Percentiles rank a stretch among this genome's conserved stretches.
Evolutionary conservation across 2,888 invertebrate genomes (phyloP).

Genomic region (Mesodorylaimus sp.): DNA sequence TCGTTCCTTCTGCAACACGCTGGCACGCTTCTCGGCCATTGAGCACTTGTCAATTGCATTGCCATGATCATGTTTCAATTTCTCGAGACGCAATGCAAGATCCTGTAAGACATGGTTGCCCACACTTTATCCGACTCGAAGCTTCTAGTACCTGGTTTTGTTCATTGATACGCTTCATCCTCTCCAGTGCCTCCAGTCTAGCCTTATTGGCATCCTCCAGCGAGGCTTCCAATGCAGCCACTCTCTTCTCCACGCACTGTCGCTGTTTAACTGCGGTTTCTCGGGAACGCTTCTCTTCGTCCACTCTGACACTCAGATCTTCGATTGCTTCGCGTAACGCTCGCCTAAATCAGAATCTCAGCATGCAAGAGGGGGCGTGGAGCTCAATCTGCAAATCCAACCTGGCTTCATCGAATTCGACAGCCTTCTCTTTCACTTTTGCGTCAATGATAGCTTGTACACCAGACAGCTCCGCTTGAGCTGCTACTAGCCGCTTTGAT

Average conservation of each 20-base stretch:
- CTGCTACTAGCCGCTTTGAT: no score
- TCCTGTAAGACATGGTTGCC: not conserved
- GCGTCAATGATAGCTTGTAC: not conserved
- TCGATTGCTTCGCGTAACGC: not conserved
- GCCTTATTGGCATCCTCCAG: not conserved
- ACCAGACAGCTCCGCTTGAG: no score
- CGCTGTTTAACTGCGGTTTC: not conserved
- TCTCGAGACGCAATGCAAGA: not conserved
- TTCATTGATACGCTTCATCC: not conserved
- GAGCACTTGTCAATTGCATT: not conserved
- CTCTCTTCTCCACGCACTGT: not conserved
- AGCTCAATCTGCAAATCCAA: not conserved
- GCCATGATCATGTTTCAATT: not conserved
- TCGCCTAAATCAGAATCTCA: not conserved
- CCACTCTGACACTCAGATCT: not conserved
- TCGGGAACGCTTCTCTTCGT: not conserved
- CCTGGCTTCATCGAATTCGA: not conserved
- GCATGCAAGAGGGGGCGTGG: not conserved
- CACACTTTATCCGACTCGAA: not conserved
- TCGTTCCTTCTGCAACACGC: not conserved
- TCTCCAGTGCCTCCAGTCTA: not conserved
- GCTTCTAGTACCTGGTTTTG: not conserved
- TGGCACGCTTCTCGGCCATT: not conserved
- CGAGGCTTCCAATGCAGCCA: not conserved
- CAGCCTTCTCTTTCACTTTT: not conserved